A percentile compares a stretch with the other conserved stretches of the same genome.
phyloP scores from a whole-genome alignment of 2,888 invertebrate species.

The Caenorhabditis afra region DNA sequence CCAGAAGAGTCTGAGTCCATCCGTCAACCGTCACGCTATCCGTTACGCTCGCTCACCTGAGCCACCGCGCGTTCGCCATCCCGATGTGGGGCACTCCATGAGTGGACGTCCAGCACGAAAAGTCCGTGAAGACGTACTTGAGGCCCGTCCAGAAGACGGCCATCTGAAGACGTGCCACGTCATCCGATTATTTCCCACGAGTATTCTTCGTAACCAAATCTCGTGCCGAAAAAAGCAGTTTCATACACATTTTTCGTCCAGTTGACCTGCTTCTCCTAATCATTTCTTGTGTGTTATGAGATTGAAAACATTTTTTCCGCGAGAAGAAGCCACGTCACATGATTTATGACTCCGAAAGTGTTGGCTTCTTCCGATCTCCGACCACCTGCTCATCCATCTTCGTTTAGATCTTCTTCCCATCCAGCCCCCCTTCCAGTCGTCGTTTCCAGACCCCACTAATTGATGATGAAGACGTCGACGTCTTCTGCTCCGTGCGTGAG shows the following conservation, averaged over 20 bases:
- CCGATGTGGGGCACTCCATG: constrained; percentile 79
- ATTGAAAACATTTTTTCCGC: too few species aligned
- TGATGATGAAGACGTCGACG: not conserved
- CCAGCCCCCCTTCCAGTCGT: not conserved
- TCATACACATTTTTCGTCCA: too few species aligned
- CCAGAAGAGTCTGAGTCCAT: constrained; percentile 70
- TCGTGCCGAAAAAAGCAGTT: too few species aligned
- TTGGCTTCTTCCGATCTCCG: constrained; percentile 10
- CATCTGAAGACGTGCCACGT: constrained; percentile 43
- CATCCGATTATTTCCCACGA: not conserved
- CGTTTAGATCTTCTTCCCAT: constrained; percentile 3
- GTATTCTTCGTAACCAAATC: constrained; percentile 7
- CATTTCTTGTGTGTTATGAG: too few species aligned
- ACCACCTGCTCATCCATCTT: constrained; percentile 1
- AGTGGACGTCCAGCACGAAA: constrained; percentile 77
- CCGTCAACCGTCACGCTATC: not conserved
- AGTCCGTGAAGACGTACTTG: constrained; percentile 71
- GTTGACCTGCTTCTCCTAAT: not conserved
- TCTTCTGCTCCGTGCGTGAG: not conserved
- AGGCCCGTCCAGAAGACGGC: constrained; percentile 69
- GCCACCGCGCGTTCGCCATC: constrained; percentile 71
- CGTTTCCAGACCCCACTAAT: constrained; percentile 4
- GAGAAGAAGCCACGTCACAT: constrained; percentile 5
- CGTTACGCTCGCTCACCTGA: constrained; percentile 62
- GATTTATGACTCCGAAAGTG: constrained; percentile 1